Percentiles rank a stretch among this genome's conserved stretches.
Conservation (phyloP, 2,113 vertebrate species). For the Eulemur rufifrons region DNA sequence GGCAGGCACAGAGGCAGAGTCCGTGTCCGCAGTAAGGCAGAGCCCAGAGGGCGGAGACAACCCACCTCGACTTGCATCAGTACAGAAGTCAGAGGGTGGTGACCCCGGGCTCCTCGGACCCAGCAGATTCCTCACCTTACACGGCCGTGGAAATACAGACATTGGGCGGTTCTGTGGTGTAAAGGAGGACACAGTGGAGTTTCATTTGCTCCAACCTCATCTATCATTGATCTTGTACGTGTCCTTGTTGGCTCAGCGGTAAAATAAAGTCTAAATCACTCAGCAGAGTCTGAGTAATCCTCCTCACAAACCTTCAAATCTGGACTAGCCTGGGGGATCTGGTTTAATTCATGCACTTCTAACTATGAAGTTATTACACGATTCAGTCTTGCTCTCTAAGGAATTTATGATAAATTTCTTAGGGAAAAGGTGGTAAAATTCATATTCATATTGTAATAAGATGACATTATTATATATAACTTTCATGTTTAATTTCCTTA, state of each 20-base stretch:
- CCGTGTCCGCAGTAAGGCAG: background rate
- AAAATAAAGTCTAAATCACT: background rate
- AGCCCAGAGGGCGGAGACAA: background rate
- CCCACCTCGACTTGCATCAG: background rate
- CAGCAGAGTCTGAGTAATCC: background rate
- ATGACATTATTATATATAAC: background rate
- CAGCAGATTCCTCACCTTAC: background rate
- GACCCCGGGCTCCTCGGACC: background rate
- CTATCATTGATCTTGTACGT: background rate
- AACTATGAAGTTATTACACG: background rate
- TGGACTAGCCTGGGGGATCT: background rate
- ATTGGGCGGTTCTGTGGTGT: background rate
- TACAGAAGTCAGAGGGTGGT: background rate
- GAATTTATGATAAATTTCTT: background rate
- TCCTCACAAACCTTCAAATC: background rate
- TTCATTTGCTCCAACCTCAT: background rate
- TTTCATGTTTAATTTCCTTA: background rate
- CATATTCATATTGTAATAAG: background rate
- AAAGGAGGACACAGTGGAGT: background rate
- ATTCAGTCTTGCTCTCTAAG: background rate
- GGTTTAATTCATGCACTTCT: background rate
- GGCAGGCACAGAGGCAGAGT: background rate
- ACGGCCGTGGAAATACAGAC: background rate
- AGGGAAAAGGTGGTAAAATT: background rate
- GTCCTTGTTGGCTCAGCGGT: background rate